Evolutionary conservation across 2,113 vertebrate genomes (phyloP), one percentile per base, ranked within the genome.

Genomic region (Laticauda laticaudata): DNA sequence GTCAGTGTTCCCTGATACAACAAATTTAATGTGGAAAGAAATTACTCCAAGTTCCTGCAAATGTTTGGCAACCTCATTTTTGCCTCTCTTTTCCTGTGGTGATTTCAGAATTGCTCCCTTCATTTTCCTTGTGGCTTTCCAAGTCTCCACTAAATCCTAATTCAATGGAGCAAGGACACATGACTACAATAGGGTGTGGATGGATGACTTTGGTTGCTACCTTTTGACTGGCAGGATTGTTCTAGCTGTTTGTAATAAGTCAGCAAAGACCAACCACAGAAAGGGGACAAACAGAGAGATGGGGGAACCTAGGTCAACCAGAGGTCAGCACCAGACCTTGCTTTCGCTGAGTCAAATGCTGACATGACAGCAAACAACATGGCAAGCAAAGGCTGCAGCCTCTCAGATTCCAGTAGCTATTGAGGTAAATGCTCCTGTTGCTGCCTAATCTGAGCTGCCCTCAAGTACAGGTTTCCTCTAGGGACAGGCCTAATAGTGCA

Each of bases 201-300:
- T 48, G 14, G 90, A 45, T 88, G 90, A 20, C 69, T 55, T 92
- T 92, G 91, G 93, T 93, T 89, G 20, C 54, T 81, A 64, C 56
- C 91, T 24, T 93, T 92, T 86, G 81, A 92, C 43, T 4, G 91
- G 54, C 53, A 15, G 45, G 96, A 97, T 96, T 96, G 93, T 97
- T 97, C 96, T 97, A 95, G 96, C 93, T 92, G 94, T 97, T 96
- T 97, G 94, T 94, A 94, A 95, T 95, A 91, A 93, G 95, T 96
- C 96, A 97, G 97, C 96, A 97, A 94, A 94, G 89, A 89, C 75
- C 86, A 92, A 89, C 75, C 94, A 95, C 94, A 93, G 95, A 95
- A 94, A 94, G 91, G 90, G 93, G 93, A 89, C 91, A 92, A 93
- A 92, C 90, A 91, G 85, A 88, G 94, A 45, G 75, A 87, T 29